Percentiles rank a stretch among this genome's conserved stretches.
Evolutionary conservation across 2,888 invertebrate genomes (phyloP).

Genomic region (Ophion slaviceki): DNA sequence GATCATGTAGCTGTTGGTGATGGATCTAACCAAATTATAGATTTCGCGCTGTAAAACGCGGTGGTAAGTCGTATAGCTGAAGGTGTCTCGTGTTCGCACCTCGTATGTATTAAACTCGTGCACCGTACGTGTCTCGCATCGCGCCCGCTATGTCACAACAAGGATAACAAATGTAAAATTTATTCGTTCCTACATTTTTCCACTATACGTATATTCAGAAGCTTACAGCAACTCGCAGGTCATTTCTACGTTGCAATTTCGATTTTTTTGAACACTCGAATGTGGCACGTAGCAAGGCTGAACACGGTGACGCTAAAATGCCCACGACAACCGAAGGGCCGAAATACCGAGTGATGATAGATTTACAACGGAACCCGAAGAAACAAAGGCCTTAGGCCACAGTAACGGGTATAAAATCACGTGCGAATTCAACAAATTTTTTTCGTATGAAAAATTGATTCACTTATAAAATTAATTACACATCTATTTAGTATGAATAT

Average conservation of each 20-base stretch:
- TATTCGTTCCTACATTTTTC: not conserved
- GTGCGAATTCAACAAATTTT: no score
- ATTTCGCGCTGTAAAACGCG: conserved; percentile 18
- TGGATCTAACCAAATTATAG: conserved; percentile 10
- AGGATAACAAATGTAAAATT: not conserved
- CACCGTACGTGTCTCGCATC: not conserved
- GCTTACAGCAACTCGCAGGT: not conserved
- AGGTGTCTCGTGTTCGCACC: conserved; percentile 1
- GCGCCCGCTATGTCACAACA: not conserved
- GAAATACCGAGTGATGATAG: no score
- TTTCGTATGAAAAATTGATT: no score
- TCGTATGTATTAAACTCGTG: no score
- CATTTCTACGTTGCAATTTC: not conserved
- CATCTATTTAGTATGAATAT: no score
- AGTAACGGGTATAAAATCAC: no score
- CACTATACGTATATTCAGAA: not conserved
- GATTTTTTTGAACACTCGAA: not conserved
- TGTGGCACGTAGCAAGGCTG: not conserved
- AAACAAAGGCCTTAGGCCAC: no score
- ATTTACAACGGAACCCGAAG: no score
- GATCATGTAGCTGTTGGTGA: conserved; percentile 24
- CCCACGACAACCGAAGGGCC: no score
- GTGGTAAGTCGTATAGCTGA: not conserved
- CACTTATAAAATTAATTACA: no score
- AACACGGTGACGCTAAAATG: not conserved